Percentiles rank a stretch among this genome's conserved stretches.
phyloP scores from a whole-genome alignment of 2,888 invertebrate species.

The Heteropelma amictum region DNA sequence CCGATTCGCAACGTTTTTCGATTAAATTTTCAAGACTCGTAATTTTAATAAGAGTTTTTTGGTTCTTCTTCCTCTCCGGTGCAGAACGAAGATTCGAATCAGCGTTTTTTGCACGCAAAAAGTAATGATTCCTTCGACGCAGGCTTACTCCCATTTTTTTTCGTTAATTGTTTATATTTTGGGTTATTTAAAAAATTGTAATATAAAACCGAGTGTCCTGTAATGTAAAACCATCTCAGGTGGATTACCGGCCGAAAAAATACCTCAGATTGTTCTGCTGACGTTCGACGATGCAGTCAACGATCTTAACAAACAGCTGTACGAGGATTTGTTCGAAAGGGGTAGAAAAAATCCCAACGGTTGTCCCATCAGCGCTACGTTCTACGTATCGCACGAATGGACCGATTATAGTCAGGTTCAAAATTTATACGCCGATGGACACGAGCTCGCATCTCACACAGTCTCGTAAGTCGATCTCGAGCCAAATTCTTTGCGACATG shows the following conservation, averaged over 20 bases:
- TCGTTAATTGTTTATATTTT: too few relatives aligned
- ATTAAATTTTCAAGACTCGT: too few relatives aligned
- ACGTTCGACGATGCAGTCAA: slow-evolving; percentile 97
- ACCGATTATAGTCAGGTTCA: slow-evolving; percentile 99
- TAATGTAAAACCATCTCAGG: slow-evolving; percentile 80
- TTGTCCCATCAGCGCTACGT: slow-evolving; percentile 94
- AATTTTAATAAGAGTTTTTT: too few relatives aligned
- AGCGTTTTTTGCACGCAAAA: too few relatives aligned
- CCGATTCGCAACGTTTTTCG: too few relatives aligned
- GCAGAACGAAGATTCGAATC: too few relatives aligned
- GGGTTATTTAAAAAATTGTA: background rate
- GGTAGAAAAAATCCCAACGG: slow-evolving; percentile 95
- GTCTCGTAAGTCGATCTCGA: slow-evolving; percentile 89
- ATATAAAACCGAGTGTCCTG: background rate
- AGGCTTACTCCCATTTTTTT: too few relatives aligned
- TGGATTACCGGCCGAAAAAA: slow-evolving; percentile 88
- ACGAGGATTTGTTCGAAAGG: slow-evolving; percentile 92
- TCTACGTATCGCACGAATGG: slow-evolving; percentile 99
- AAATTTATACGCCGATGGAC: slow-evolving; percentile 95
- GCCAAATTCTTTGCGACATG: too few relatives aligned
- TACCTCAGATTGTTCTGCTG: slow-evolving; percentile 94
- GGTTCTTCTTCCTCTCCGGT: too few relatives aligned
- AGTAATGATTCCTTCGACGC: too few relatives aligned
- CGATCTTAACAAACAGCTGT: slow-evolving; percentile 95
- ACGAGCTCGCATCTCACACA: slow-evolving; percentile 98